Conservation (phyloP, 2,797 vertebrate genomes). For the Anniella stebbinsi region DNA sequence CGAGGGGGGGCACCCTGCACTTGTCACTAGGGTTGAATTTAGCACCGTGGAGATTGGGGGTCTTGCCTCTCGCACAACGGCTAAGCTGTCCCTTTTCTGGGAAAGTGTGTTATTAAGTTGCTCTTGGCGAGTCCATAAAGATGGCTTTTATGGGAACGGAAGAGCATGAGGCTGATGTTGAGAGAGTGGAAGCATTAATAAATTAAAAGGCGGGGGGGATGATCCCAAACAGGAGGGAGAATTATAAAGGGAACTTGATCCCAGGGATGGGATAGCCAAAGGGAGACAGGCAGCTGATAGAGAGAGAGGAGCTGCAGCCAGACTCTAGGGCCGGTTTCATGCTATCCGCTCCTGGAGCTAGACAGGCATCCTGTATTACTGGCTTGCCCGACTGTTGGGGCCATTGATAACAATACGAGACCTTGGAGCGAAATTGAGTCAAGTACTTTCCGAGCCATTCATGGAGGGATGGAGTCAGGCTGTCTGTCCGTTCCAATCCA, state of each 20-base stretch:
- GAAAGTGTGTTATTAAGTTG: conserved; percentile 33
- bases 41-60: background rate
- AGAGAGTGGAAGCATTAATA: conserved; percentile 74
- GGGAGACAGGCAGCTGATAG: conserved; percentile 72
- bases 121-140: conserved; percentile 28
- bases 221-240: conserved; percentile 72
- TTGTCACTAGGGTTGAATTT: background rate
- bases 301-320: conserved; percentile 73
- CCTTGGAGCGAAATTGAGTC: conserved; percentile 63
- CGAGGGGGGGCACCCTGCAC: background rate
- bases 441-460: conserved; percentile 71
- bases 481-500: conserved; percentile 83
- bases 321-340: conserved; percentile 53
- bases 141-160: conserved; percentile 43
- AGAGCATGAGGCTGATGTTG: conserved; percentile 65
- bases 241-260: conserved; percentile 89
- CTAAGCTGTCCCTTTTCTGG: background rate
- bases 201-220: conserved; percentile 66
- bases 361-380: conserved; percentile 81
- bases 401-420: conserved; percentile 79
- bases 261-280: conserved; percentile 64
- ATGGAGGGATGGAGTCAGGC: conserved; percentile 82
- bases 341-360: conserved; percentile 63
- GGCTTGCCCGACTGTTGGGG: conserved; percentile 77
- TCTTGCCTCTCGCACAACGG: background rate